Conservation (phyloP, 2,797 vertebrate species). For the Rhinogobio ventralis region DNA sequence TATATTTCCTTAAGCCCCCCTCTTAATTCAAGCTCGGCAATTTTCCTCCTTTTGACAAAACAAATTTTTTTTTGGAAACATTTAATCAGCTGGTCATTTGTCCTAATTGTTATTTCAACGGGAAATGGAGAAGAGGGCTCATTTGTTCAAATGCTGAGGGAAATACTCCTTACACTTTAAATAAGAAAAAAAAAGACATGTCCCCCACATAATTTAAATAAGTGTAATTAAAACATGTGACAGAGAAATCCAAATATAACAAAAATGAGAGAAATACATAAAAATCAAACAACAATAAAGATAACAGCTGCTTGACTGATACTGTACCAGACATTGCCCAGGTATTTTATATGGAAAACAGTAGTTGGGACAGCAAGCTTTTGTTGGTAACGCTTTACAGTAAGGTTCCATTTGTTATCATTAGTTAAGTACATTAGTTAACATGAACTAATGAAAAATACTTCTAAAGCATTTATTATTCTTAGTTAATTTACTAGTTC, state of each 20-base stretch:
- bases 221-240: too few species aligned
- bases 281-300: too few species aligned
- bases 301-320: neutral
- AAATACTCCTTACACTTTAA: neutral
- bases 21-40: conserved; percentile 64
- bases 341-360: neutral
- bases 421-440: neutral
- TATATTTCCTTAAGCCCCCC: conserved; percentile 63
- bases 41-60: conserved; percentile 62
- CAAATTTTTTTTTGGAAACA: conserved; percentile 51
- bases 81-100: conserved; percentile 62
- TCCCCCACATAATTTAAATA: neutral
- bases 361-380: neutral
- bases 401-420: neutral
- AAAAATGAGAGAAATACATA: neutral
- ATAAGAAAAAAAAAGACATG: too few species aligned
- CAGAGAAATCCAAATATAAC: neutral
- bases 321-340: neutral
- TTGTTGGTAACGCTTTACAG: too few species aligned
- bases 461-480: neutral
- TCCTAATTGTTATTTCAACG: conserved; percentile 61
- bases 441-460: too few species aligned
- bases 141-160: conserved; percentile 18
- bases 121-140: conserved; percentile 40
- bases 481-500: neutral